Conservation (phyloP, 2,113 vertebrate genomes). For the Oreotrochilus melanogaster region DNA sequence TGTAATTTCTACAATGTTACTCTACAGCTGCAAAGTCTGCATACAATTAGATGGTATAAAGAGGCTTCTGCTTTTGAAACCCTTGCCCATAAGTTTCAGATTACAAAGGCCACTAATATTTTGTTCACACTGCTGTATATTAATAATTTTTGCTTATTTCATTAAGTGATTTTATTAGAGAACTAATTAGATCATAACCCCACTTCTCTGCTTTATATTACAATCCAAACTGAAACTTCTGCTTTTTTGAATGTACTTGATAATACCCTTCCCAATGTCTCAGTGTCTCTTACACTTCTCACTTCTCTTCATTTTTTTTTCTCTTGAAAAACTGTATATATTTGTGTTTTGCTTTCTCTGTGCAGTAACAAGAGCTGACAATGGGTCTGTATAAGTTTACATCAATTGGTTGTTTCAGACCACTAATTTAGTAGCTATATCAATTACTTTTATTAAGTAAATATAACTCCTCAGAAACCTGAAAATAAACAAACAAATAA, state of each 20-base stretch:
- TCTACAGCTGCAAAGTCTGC: neutral
- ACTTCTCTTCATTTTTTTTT: neutral
- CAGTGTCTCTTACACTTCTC: neutral
- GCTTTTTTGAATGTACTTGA: neutral
- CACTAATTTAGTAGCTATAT: neutral
- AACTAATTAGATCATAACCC: neutral
- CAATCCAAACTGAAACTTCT: neutral
- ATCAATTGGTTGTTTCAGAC: neutral
- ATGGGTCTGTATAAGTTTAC: neutral
- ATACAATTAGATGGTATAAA: neutral
- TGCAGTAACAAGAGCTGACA: neutral
- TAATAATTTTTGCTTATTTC: neutral
- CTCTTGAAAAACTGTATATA: rapidly evolving
- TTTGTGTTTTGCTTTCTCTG: neutral
- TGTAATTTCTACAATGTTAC: neutral
- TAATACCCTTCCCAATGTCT: neutral
- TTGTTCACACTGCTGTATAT: neutral
- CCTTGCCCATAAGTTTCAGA: neutral
- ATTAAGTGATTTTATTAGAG: neutral
- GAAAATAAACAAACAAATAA: neutral
- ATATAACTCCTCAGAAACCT: neutral
- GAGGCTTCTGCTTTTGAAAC: neutral
- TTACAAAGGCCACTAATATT: rapidly evolving
- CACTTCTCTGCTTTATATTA: neutral
- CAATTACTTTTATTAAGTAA: neutral